Evolutionary conservation across 2,888 invertebrate genomes (phyloP), one percentile per base, ranked within the genome.

Genomic region (Cecidostiba fungosa): DNA sequence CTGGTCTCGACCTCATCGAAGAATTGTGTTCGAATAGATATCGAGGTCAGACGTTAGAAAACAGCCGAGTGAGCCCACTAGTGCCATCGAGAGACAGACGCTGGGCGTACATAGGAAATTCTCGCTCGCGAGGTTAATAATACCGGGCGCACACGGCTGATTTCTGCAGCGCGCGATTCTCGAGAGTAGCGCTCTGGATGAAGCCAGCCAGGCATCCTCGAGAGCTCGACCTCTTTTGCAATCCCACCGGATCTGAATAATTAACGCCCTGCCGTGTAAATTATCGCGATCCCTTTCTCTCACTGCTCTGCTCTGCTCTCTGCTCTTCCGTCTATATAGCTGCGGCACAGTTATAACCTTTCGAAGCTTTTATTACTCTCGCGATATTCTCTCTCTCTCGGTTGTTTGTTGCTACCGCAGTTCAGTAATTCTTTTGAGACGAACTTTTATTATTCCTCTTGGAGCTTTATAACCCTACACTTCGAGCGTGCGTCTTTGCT

Each of bases 201-300:
- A 43, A 59, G 54, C 54, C 14, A 47, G 29, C 6, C n/a, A n/a
- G 39, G n/a, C 59, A 39, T 23, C 39, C 77, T 39, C 66, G 74
- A 16, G 50, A 70, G 32, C 76, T 78, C 78, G 84, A 84, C 78
- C 84, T 78, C 72, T 77, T 83, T 77, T 69, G 79, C 74, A 36
- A 59, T 76, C 50, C 54, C 77, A 54, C 66, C 47, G 77, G 76
- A 78, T 77, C 36, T 73, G 73, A 78, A 78, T 84, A 84, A 84
- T 84, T 84, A 78, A 84, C 73, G 73, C 78, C 50, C 39, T 36
- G 36, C 78, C 62, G 73, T 62, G 78, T 84, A 78, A 73, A 78
- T 84, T 85, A 70, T 76, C 78, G 77, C 78, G 80, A 82, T 87
- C 86, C 50, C 47, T 78, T 69, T 82, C 85, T 39, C 82, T 80